These are phyloP conservation scores for Drosophila mercatorum DNA, from an alignment of 2,888 invertebrate genomes.

Conservation along the genomic window DNA sequence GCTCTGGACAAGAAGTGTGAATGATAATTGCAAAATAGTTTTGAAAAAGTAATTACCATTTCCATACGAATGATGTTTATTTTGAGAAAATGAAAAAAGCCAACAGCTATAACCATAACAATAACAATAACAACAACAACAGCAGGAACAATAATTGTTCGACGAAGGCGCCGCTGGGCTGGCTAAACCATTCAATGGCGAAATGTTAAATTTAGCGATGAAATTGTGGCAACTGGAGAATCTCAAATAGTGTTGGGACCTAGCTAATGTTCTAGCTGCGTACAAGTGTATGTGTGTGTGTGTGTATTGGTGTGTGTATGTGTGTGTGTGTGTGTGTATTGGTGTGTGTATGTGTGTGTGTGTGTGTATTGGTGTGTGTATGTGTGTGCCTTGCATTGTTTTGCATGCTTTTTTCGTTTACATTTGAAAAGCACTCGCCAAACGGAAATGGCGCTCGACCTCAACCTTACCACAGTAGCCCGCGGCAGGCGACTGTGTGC, in stretches of 20 bases:
- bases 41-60: constrained; percentile 24
- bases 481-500: constrained; percentile 1
- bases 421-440: constrained; percentile 77
- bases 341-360: constrained; percentile 1
- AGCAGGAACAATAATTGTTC: constrained; percentile 30
- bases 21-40: constrained; percentile 27
- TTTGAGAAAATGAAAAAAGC: constrained; percentile 30
- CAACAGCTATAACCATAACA: constrained; percentile 17
- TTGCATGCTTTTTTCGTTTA: constrained; percentile 71
- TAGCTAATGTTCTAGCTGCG: constrained; percentile 15
- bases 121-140: constrained; percentile 15
- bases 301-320: constrained; percentile 18
- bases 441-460: constrained; percentile 82
- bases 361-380: constrained; percentile 19
- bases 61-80: constrained; percentile 52
- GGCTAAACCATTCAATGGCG: constrained; percentile 59
- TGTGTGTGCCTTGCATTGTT: constrained; percentile 64
- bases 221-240: constrained; percentile 34
- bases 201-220: constrained; percentile 71
- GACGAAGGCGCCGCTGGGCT: constrained; percentile 41
- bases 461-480: constrained; percentile 72
- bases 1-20: constrained; percentile 1
- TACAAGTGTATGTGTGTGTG: constrained; percentile 17
- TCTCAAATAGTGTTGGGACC: constrained; percentile 11
- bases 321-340: constrained; percentile 16